Percentiles rank a stretch among this genome's conserved stretches.
Evolutionary conservation across 2,888 invertebrate species (phyloP).

Genomic region (Cephonodes hylas): DNA sequence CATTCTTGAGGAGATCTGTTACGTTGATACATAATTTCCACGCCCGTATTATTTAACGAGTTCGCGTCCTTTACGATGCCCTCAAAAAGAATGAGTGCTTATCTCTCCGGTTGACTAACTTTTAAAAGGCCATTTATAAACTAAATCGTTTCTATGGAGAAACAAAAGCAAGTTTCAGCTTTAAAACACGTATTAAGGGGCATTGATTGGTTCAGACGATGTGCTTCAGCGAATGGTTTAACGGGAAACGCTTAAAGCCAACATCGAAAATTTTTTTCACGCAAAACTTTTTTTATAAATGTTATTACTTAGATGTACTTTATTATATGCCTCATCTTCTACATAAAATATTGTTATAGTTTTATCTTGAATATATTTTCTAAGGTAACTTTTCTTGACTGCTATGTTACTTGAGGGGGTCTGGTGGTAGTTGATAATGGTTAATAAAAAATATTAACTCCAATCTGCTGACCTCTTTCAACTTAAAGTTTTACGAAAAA

Average conservation of each 20-base stretch:
- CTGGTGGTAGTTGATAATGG: no score
- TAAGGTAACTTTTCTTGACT: no score
- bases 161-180: background rate
- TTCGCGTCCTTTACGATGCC: slow-evolving; percentile 22
- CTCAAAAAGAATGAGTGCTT: slow-evolving; percentile 17
- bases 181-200: background rate
- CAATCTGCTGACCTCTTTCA: no score
- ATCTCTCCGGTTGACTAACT: slow-evolving; percentile 17
- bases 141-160: slow-evolving; percentile 20
- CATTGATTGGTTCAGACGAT: background rate
- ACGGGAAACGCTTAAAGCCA: background rate
- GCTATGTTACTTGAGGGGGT: no score
- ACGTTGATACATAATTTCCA: slow-evolving; percentile 33
- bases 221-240: background rate
- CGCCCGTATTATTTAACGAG: slow-evolving; percentile 29
- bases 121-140: slow-evolving; percentile 26
- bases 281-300: no score
- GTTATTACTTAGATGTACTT: no score
- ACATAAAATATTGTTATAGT: no score
- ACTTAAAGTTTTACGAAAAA: no score
- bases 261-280: background rate
- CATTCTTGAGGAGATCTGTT: slow-evolving; percentile 27
- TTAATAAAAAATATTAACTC: no score
- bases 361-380: no score
- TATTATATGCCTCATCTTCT: no score